Conservation (phyloP, 1,140 invertebrate genomes). For the Caenorhabditis briggsae region DNA sequence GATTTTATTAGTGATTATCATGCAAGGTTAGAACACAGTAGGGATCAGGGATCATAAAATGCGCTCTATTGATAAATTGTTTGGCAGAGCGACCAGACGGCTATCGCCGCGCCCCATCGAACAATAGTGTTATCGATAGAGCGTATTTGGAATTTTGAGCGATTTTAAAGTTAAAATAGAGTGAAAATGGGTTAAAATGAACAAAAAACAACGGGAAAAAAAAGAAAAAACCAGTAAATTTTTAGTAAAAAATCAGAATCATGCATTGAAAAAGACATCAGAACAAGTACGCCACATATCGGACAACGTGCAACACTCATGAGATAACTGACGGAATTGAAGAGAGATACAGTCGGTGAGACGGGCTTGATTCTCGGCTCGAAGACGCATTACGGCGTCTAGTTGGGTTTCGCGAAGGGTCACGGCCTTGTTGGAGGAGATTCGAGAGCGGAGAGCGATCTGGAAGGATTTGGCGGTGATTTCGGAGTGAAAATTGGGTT, state of each 20-base stretch:
- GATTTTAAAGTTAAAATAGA: too few relatives aligned
- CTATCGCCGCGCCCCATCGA: too few relatives aligned
- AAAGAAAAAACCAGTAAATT: neutral
- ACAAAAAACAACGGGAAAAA: too few relatives aligned
- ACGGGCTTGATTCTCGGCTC: constrained; percentile 29
- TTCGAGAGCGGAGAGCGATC: constrained; percentile 26
- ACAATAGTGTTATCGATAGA: too few relatives aligned
- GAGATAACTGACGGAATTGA: constrained; percentile 38
- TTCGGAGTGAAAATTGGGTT: neutral
- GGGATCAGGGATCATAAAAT: too few relatives aligned
- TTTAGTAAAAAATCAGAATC: neutral
- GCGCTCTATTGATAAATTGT: too few relatives aligned
- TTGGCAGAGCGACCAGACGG: too few relatives aligned
- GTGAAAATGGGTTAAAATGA: too few relatives aligned
- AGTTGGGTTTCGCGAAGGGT: constrained; percentile 27
- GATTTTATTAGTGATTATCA: too few relatives aligned
- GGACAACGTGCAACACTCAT: constrained; percentile 8
- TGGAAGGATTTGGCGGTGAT: neutral
- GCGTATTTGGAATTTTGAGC: too few relatives aligned
- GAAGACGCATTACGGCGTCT: constrained; percentile 13
- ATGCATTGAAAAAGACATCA: neutral
- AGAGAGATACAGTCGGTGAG: constrained; percentile 32
- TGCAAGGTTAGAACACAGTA: too few relatives aligned
- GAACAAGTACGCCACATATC: constrained; percentile 36
- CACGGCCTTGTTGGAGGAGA: constrained; percentile 7